Percentiles rank a stretch among this genome's conserved stretches.
Conservation (phyloP, 2,888 invertebrate genomes). For the Chalcis sispes region DNA sequence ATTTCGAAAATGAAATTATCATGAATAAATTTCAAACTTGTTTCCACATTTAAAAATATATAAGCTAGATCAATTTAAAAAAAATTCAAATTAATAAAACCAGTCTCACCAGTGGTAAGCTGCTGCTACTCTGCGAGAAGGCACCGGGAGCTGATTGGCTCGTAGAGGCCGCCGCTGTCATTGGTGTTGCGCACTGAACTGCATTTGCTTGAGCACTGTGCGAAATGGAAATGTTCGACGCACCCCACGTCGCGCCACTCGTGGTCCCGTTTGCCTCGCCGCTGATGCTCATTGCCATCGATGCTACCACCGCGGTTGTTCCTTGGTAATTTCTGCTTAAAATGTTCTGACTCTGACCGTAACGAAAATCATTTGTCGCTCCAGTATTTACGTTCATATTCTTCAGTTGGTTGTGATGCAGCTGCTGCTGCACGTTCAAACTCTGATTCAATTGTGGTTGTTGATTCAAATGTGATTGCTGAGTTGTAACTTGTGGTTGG, state of each 20-base stretch:
- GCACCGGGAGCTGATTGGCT: constrained; percentile 66
- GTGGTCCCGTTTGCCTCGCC: constrained; percentile 66
- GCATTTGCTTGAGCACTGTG: constrained; percentile 68
- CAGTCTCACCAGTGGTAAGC: constrained; percentile 36
- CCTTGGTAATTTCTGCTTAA: constrained; percentile 71
- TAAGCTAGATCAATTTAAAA: background rate
- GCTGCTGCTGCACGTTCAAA: constrained; percentile 73
- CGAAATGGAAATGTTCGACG: constrained; percentile 66
- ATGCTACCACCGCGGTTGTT: constrained; percentile 3
- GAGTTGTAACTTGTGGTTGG: constrained; percentile 75
- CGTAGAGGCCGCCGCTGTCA: constrained; percentile 49
- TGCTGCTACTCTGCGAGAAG: constrained; percentile 64
- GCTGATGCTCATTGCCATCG: constrained; percentile 25
- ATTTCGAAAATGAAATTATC: too few relatives aligned
- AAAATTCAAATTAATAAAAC: constrained; percentile 24
- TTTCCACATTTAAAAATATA: background rate
- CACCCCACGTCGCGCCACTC: constrained; percentile 62
- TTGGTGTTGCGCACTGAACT: constrained; percentile 60
- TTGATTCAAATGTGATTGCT: constrained; percentile 65
- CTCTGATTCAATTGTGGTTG: constrained; percentile 66
- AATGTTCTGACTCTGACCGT: constrained; percentile 74
- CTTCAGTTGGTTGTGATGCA: constrained; percentile 74
- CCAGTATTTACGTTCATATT: constrained; percentile 72
- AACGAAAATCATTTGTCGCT: constrained; percentile 73
- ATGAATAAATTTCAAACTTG: background rate